A percentile compares a stretch with the other conserved stretches of the same genome.
Evolutionary conservation across 2,888 invertebrate species (phyloP).

Genomic region (Esperia sulphurella): DNA sequence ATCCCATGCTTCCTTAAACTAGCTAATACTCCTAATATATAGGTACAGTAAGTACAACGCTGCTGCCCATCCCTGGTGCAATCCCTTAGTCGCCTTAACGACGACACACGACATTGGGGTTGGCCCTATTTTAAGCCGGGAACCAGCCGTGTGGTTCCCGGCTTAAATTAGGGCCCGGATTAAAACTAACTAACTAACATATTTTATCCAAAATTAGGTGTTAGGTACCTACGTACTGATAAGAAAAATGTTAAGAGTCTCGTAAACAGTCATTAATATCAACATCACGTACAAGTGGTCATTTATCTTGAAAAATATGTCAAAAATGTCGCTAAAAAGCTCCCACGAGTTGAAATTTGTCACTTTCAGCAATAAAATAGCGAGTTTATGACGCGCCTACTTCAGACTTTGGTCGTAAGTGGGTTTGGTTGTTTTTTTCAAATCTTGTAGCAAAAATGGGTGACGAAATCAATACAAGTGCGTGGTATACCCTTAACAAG

Average conservation of each 20-base stretch:
- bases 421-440: slow-evolving; percentile 13
- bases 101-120: no score
- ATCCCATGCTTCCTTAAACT: no score
- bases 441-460: not conserved
- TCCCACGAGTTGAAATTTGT: slow-evolving; percentile 20
- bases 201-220: not conserved
- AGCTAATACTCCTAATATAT: no score
- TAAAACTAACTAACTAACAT: no score
- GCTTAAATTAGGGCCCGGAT: no score
- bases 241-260: not conserved
- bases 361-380: slow-evolving; percentile 50
- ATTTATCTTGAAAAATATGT: not conserved
- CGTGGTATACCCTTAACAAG: no score
- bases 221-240: not conserved
- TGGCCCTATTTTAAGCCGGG: no score
- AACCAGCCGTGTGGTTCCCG: no score
- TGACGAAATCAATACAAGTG: no score
- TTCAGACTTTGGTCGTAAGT: slow-evolving; percentile 22
- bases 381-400: slow-evolving; percentile 39
- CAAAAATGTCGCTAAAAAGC: slow-evolving; percentile 1
- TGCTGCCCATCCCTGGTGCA: no score
- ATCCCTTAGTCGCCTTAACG: no score
- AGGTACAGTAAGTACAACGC: no score
- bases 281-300: slow-evolving; percentile 1
- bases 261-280: not conserved